Conservation (phyloP, 1,140 invertebrate genomes). For the Drosophila yakuba region DNA sequence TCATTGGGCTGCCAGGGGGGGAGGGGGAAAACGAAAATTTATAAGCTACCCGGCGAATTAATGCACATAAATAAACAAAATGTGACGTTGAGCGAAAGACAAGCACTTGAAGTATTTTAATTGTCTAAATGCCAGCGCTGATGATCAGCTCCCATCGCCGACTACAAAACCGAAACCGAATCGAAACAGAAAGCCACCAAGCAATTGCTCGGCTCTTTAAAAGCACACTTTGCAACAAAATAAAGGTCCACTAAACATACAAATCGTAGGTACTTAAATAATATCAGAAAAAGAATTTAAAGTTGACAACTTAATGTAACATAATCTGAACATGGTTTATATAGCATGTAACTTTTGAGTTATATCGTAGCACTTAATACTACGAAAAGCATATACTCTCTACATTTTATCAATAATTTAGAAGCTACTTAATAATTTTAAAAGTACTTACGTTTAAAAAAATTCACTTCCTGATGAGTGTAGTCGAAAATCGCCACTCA, state of each 20-base stretch:
- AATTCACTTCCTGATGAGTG: slow-evolving; percentile 31
- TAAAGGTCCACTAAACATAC: no score
- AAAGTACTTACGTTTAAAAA: not conserved
- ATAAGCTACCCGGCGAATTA: slow-evolving; percentile 79
- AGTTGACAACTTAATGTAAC: not conserved
- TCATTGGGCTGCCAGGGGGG: no score
- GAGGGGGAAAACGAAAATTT: slow-evolving; percentile 58
- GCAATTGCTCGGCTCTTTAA: slow-evolving; percentile 42
- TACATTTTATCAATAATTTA: no score
- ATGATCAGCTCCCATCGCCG: slow-evolving; percentile 60
- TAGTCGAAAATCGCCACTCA: slow-evolving; percentile 14
- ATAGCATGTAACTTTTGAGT: no score
- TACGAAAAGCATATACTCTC: no score
- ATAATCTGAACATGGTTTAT: no score
- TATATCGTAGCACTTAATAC: no score
- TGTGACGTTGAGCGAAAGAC: slow-evolving; percentile 82
- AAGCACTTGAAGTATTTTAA: slow-evolving; percentile 84
- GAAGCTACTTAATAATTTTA: not conserved
- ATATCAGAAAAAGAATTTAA: not conserved
- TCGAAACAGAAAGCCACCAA: slow-evolving; percentile 11
- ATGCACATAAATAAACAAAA: slow-evolving; percentile 83
- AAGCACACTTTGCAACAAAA: slow-evolving; percentile 26
- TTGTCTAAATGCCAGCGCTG: slow-evolving; percentile 81
- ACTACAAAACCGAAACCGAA: slow-evolving; percentile 34
- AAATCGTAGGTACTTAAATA: no score